A percentile compares a stretch with the other conserved stretches of the same genome.
These are phyloP conservation scores for Eospalax fontanierii DNA, from an alignment of 2,797 vertebrate species.

Conservation along the genomic window DNA sequence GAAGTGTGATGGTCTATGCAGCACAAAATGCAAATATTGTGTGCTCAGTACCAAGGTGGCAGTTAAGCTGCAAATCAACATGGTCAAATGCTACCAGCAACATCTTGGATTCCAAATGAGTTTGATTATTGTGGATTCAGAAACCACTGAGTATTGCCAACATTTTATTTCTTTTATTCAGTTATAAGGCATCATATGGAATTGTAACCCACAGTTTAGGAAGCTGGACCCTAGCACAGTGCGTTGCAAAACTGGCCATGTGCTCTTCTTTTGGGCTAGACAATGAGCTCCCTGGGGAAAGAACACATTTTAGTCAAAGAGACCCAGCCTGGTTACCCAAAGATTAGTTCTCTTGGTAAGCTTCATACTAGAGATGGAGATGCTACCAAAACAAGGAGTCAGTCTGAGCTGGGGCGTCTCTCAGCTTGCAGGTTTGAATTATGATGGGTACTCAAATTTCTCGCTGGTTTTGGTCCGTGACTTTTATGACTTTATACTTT, in stretches of 20 bases:
- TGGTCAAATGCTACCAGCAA: neutral
- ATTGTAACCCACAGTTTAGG: neutral
- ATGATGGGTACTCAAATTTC: constrained; percentile 11
- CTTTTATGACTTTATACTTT: constrained; percentile 58
- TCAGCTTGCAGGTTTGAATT: neutral
- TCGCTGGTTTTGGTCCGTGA: neutral
- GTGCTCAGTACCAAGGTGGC: too few relatives aligned
- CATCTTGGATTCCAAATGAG: neutral
- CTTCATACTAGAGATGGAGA: constrained; percentile 10
- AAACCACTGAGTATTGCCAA: neutral
- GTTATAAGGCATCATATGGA: neutral
- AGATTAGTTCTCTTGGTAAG: constrained; percentile 19
- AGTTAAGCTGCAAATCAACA: neutral
- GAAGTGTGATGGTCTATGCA: neutral
- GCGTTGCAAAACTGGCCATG: neutral
- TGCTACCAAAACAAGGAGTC: neutral
- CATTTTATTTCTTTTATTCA: neutral
- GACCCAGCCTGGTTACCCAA: neutral
- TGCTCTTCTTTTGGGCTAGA: constrained; percentile 40
- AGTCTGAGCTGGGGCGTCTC: neutral
- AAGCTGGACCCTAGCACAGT: neutral
- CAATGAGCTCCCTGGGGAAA: neutral
- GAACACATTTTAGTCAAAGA: constrained; percentile 29
- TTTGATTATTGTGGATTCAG: neutral
- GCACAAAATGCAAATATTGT: neutral